Percentiles rank a stretch among this genome's conserved stretches.
Evolutionary conservation across 2,888 invertebrate species (phyloP).

Genomic region (Mythimna lalbum): DNA sequence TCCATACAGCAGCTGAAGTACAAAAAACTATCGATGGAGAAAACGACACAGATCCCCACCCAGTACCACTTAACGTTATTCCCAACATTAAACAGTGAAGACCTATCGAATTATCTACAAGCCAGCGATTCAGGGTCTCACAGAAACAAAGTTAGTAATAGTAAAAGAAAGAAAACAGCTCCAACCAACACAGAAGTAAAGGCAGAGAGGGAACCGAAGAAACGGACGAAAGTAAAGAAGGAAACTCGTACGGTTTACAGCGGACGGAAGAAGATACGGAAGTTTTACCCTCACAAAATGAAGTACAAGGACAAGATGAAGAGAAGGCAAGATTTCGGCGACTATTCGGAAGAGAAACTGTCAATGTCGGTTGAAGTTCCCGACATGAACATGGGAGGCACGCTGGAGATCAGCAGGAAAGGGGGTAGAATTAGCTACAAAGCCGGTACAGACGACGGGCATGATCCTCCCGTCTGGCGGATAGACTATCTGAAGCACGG

Average conservation of each 20-base stretch:
- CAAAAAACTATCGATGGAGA: slow-evolving; percentile 74
- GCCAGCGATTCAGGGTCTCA: slow-evolving; percentile 69
- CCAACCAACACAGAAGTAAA: slow-evolving; percentile 28
- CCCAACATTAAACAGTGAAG: slow-evolving; percentile 80
- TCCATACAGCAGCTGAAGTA: slow-evolving; percentile 82
- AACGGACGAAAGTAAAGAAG: slow-evolving; percentile 57
- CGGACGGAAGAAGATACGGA: slow-evolving; percentile 80
- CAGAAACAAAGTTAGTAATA: slow-evolving; percentile 47
- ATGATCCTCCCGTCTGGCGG: slow-evolving; percentile 80
- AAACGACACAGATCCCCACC: slow-evolving; percentile 70
- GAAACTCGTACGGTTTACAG: slow-evolving; percentile 69
- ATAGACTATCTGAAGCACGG: slow-evolving; percentile 86
- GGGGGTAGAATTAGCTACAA: slow-evolving; percentile 68
- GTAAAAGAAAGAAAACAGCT: slow-evolving; percentile 36
- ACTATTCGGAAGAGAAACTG: slow-evolving; percentile 78
- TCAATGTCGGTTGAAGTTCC: slow-evolving; percentile 82
- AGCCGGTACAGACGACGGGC: slow-evolving; percentile 70
- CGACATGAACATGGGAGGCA: slow-evolving; percentile 62
- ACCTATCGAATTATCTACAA: slow-evolving; percentile 77
- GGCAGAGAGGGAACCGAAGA: slow-evolving; percentile 33
- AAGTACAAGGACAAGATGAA: slow-evolving; percentile 79
- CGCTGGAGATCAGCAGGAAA: slow-evolving; percentile 18
- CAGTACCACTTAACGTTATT: slow-evolving; percentile 72
- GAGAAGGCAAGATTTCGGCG: slow-evolving; percentile 67
- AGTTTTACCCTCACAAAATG: slow-evolving; percentile 86